Conservation (phyloP, 2,113 vertebrate genomes). For the Anguilla rostrata region DNA sequence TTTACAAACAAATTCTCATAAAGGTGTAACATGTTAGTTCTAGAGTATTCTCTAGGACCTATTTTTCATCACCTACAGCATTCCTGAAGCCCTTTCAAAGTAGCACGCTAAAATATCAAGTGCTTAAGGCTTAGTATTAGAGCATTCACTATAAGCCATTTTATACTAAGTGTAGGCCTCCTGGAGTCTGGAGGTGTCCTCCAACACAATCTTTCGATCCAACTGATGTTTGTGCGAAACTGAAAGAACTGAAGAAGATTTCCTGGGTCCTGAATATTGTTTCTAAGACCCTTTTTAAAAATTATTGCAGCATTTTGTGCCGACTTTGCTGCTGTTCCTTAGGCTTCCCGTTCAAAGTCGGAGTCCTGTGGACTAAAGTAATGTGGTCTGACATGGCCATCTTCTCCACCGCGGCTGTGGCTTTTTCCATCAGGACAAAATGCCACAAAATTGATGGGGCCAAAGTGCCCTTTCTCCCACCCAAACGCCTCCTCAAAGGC, state of each 20-base stretch:
- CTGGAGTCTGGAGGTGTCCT: background rate
- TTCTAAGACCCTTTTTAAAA: background rate
- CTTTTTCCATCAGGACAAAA: constrained; percentile 97
- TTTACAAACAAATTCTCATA: background rate
- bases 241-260: background rate
- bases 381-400: constrained; percentile 93
- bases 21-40: background rate
- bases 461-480: constrained; percentile 94
- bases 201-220: background rate
- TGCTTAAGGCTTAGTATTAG: background rate
- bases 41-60: background rate
- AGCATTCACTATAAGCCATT: background rate
- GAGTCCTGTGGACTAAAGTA: constrained; percentile 96
- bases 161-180: background rate
- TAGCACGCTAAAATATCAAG: background rate
- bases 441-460: constrained; percentile 94
- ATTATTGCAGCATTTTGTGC: background rate
- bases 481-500: constrained; percentile 96
- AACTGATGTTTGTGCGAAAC: background rate
- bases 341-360: constrained; percentile 93
- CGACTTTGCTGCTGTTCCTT: constrained; percentile 23
- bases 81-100: background rate
- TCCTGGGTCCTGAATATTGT: background rate
- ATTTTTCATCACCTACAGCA: background rate
- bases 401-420: constrained; percentile 94